These are phyloP conservation scores for Oscheius sp. DNA, from an alignment of 2,888 invertebrate genomes.

Conservation along the genomic window DNA sequence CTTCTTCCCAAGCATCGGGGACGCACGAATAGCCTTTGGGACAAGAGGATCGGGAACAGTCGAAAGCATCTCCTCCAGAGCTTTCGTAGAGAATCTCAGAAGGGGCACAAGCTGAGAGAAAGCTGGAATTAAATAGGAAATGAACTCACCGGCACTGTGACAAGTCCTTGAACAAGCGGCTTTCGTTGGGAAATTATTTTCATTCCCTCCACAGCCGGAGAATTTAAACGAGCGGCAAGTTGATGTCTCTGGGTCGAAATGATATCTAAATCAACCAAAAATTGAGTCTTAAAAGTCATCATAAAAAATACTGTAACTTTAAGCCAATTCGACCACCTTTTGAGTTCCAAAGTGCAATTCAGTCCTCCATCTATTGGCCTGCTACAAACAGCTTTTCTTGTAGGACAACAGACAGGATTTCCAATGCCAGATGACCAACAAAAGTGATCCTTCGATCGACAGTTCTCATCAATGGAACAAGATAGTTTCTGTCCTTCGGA, in stretches of 20 bases:
- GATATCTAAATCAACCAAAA: conserved; percentile 44
- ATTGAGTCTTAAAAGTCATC: too few relatives aligned
- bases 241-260: conserved; percentile 48
- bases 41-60: conserved; percentile 56
- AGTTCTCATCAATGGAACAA: conserved; percentile 10
- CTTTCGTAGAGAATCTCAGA: conserved; percentile 59
- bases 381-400: conserved; percentile 16
- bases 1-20: conserved; percentile 48
- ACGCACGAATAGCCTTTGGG: conserved; percentile 55
- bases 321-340: too few relatives aligned
- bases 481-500: neutral
- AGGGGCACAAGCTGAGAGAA: conserved; percentile 56
- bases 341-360: conserved; percentile 15
- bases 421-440: conserved; percentile 17
- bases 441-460: conserved; percentile 3
- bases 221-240: conserved; percentile 48
- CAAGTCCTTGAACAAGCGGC: conserved; percentile 60
- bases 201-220: conserved; percentile 47
- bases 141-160: conserved; percentile 55
- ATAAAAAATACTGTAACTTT: too few relatives aligned
- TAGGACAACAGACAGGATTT: conserved; percentile 1
- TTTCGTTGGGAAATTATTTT: conserved; percentile 51
- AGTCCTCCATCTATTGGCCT: neutral
- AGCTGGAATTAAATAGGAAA: neutral
- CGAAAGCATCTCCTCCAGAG: conserved; percentile 52